Evolutionary conservation across 2,888 invertebrate genomes (phyloP), one percentile per base, ranked within the genome.

Genomic region (Macaria notata): DNA sequence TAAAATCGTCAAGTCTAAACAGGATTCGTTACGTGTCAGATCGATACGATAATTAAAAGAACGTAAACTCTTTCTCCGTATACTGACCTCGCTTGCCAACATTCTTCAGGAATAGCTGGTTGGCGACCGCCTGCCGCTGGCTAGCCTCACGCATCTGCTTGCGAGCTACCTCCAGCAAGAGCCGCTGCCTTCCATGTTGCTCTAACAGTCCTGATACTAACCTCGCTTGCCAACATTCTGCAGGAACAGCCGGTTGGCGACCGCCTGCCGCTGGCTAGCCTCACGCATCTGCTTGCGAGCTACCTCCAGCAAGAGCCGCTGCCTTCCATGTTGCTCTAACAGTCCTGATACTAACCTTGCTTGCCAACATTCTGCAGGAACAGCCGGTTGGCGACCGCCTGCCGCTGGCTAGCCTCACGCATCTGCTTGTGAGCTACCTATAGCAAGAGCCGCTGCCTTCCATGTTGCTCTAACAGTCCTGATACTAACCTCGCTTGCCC

Each of bases 341-440:
- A n/a, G 8, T 5, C 9, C 9, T 8, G 4, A n/a, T 9, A 66
- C 71, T 62, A 70, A 79, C 90, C 90, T 86, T 96, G 94, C 83
- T 97, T 97, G 70, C 96, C 96, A 66, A 97, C 94, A 65, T 93
- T 94, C 77, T 95, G 94, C 72, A 96, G 86, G 76, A 96, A 93
- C 65, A 94, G 93, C 57, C 96, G 92, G 89, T 96, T 96, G 70
- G 94, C 94, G 73, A 94, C 94, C 57, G 93, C 93, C 87, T 94
- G 89, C 79, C 95, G 94, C 74, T 93, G 93, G 74, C 93, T 93
- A 66, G 95, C 94, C 77, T 96, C 95, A 69, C 95, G 93, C 90
- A 95, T 95, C 89, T 96, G 95, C 82, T 96, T 95, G 75, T 97
- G 94, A 9, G 96, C 96, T 68, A 97, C 94, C 86, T 97, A 97